Conservation (phyloP, 37 sponge, comb jelly and placozoan species). For the Aplysina aerophoba region DNA sequence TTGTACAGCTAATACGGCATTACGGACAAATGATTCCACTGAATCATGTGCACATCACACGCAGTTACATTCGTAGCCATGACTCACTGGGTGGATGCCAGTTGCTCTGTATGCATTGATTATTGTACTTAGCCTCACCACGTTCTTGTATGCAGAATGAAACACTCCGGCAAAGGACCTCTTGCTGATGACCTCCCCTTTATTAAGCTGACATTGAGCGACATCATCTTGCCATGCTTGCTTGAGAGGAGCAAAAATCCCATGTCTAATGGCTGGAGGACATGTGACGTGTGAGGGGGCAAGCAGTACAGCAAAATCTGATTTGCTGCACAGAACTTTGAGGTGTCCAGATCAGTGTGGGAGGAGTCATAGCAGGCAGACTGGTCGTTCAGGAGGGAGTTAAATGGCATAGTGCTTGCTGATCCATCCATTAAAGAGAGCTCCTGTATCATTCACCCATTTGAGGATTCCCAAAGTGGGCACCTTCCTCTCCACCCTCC, state of each 20-base stretch:
- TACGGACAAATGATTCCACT: too few relatives aligned
- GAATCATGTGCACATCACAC: too few relatives aligned
- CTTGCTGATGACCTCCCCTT: not conserved
- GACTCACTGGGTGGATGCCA: not conserved
- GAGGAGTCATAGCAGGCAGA: not conserved
- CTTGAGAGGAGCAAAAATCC: conserved; percentile 5
- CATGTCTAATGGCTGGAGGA: too few relatives aligned
- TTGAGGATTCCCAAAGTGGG: conserved; percentile 30
- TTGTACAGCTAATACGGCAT: too few relatives aligned
- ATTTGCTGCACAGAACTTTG: conserved; percentile 23
- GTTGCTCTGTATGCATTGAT: not conserved
- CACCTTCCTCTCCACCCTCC: conserved; percentile 1
- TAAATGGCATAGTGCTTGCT: conserved; percentile 17
- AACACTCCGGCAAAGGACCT: not conserved
- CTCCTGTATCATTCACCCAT: too few relatives aligned
- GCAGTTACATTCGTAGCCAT: too few relatives aligned
- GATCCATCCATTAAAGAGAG: conserved; percentile 48
- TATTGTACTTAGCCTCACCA: conserved; percentile 1
- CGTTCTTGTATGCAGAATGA: not conserved
- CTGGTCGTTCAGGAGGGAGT: conserved; percentile 16
- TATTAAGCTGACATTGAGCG: not conserved
- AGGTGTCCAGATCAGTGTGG: conserved; percentile 1
- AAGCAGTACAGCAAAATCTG: not conserved
- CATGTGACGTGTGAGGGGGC: conserved; percentile 40
- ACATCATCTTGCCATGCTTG: not conserved